A percentile compares a stretch with the other conserved stretches of the same genome.
Evolutionary conservation across 1,140 invertebrate genomes (phyloP).

Genomic region (Leptinotarsa texana): DNA sequence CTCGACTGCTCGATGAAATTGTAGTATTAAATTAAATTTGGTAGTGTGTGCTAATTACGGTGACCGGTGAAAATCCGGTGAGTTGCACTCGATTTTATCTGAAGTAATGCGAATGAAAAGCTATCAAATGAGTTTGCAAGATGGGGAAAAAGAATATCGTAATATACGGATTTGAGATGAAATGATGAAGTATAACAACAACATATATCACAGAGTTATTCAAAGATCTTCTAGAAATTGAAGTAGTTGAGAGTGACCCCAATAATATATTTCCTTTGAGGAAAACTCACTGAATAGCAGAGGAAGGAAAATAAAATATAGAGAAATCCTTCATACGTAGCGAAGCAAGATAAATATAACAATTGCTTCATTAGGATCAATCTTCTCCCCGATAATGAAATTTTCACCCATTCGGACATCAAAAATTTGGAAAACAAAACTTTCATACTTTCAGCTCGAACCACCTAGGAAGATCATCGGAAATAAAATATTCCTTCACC

Average conservation of each 20-base stretch:
- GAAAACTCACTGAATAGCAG: not conserved
- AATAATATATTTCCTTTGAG: slow-evolving; percentile 4
- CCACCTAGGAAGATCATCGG: not conserved
- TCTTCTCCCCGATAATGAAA: not conserved
- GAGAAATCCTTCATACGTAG: not conserved
- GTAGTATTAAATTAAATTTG: no score
- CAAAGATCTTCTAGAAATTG: not conserved
- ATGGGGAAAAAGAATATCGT: no score
- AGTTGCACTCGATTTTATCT: no score
- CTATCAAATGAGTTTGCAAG: no score
- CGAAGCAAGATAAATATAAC: not conserved
- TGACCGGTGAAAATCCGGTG: no score
- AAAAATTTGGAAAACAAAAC: not conserved
- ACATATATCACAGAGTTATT: not conserved
- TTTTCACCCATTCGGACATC: not conserved
- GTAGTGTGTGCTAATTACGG: no score
- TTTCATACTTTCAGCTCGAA: not conserved
- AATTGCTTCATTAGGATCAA: not conserved
- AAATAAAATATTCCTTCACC: not conserved
- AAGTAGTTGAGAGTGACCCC: not conserved
- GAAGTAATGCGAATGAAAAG: no score
- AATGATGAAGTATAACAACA: no score
- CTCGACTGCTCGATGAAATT: no score
- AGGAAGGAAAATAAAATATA: not conserved
- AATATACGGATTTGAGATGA: no score